Evolutionary conservation across 64 coral and sea anemone genomes (phyloP).

Genomic region (Catalaphyllia jardinei): DNA sequence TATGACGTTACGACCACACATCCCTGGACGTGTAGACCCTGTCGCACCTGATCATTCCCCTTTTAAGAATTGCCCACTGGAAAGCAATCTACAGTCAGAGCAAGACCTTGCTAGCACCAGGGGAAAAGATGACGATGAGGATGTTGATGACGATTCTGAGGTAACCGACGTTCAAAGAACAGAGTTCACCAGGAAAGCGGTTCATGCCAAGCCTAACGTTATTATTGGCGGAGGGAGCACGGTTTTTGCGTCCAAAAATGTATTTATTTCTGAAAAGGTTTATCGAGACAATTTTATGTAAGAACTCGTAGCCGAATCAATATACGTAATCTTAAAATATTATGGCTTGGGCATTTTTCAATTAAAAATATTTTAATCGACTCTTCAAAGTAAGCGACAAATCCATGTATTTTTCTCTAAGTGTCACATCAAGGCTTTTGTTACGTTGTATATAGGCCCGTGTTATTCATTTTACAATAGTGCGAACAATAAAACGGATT

Average conservation of each 20-base stretch:
- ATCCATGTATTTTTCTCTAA: too few relatives aligned
- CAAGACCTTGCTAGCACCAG: not conserved
- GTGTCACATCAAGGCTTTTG: too few relatives aligned
- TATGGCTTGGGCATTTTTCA: not conserved
- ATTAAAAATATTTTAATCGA: too few relatives aligned
- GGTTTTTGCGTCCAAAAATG: constrained; percentile 49
- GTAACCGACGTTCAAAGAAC: constrained; percentile 55
- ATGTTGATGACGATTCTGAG: constrained; percentile 41
- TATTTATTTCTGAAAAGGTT: constrained; percentile 51
- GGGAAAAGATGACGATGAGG: constrained; percentile 39
- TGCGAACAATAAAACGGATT: too few relatives aligned
- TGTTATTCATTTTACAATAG: too few relatives aligned
- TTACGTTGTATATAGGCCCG: too few relatives aligned
- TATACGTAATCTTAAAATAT: not conserved
- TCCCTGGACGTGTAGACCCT: constrained; percentile 18
- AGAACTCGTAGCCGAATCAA: not conserved
- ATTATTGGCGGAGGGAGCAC: constrained; percentile 52
- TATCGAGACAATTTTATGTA: constrained; percentile 12
- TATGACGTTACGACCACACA: constrained; percentile 29
- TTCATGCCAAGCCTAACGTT: constrained; percentile 46
- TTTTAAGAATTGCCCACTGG: not conserved
- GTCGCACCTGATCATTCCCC: not conserved
- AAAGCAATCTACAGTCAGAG: not conserved
- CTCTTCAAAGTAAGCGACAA: too few relatives aligned
- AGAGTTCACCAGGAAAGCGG: constrained; percentile 54